phyloP scores from a whole-genome alignment of 2,113 vertebrate genomes.

The Scytalopus superciliaris region DNA sequence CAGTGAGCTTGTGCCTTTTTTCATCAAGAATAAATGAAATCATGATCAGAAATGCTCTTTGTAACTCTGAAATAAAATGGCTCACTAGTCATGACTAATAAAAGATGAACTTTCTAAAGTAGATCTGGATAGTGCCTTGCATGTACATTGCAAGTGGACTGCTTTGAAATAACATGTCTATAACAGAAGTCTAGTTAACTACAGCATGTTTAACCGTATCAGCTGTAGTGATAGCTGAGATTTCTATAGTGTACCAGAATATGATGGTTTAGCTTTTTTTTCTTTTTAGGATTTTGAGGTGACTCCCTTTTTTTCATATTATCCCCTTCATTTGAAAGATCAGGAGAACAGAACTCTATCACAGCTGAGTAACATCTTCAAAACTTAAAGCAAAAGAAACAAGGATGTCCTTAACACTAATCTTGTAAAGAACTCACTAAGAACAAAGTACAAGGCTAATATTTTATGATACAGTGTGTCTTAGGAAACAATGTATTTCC shows the following conservation, averaged over 20 bases:
- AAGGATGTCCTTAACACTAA: neutral
- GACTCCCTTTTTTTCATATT: neutral
- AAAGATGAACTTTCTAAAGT: neutral
- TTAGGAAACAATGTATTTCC: neutral
- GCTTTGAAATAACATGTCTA: neutral
- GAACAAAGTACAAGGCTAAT: neutral
- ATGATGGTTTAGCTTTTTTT: neutral
- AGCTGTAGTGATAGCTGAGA: neutral
- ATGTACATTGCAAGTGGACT: neutral
- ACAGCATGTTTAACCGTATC: neutral
- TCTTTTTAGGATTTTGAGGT: neutral
- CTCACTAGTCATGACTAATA: neutral
- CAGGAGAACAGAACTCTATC: neutral
- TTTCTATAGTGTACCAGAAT: neutral
- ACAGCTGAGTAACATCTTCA: neutral
- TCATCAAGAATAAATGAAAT: neutral
- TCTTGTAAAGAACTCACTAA: neutral
- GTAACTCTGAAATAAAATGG: neutral
- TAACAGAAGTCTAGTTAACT: neutral
- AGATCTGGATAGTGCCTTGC: neutral
- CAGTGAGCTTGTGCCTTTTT: neutral
- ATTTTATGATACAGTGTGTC: neutral
- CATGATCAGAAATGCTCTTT: neutral
- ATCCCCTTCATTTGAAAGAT: neutral
- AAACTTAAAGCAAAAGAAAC: neutral